phyloP scores from a whole-genome alignment of 2,113 vertebrate species.

The Dasyornis broadbenti region DNA sequence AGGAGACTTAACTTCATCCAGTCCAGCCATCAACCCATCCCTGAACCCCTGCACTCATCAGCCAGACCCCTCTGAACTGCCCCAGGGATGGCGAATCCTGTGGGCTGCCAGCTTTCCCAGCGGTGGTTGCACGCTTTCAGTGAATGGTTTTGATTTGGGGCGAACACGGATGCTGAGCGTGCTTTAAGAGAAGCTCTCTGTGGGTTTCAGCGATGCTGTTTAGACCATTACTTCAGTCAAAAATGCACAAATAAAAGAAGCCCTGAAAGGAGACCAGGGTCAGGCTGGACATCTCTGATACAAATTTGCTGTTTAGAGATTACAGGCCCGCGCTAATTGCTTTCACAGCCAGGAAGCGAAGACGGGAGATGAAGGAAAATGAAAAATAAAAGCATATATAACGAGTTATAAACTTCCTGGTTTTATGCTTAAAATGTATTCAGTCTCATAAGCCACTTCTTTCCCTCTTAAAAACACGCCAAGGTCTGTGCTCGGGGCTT shows the following conservation, averaged over 20 bases:
- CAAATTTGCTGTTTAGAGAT: not conserved
- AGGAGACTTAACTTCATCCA: not conserved
- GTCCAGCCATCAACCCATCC: not conserved
- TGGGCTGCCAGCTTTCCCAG: not conserved
- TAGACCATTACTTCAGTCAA: not conserved
- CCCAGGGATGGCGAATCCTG: not conserved
- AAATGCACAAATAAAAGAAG: not conserved
- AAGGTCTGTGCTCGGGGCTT: not conserved
- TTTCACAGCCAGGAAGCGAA: not conserved
- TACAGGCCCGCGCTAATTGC: not conserved
- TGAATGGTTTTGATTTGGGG: not conserved
- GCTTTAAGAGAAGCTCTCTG: not conserved
- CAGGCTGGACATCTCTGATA: not conserved
- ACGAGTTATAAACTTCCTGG: not conserved
- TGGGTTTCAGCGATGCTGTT: not conserved
- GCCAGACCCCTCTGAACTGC: not conserved
- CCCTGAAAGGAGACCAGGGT: not conserved
- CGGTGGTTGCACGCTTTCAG: not conserved
- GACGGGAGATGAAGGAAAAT: not conserved
- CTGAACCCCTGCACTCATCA: not conserved
- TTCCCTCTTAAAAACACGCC: not conserved
- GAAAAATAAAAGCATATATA: not conserved
- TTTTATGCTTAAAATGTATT: not conserved
- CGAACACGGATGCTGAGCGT: not conserved
- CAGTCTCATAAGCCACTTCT: not conserved